A percentile compares a stretch with the other conserved stretches of the same genome.
phyloP scores from a whole-genome alignment of 35 echinoderm and acorn worm species.

The Amphiura filiformis region DNA sequence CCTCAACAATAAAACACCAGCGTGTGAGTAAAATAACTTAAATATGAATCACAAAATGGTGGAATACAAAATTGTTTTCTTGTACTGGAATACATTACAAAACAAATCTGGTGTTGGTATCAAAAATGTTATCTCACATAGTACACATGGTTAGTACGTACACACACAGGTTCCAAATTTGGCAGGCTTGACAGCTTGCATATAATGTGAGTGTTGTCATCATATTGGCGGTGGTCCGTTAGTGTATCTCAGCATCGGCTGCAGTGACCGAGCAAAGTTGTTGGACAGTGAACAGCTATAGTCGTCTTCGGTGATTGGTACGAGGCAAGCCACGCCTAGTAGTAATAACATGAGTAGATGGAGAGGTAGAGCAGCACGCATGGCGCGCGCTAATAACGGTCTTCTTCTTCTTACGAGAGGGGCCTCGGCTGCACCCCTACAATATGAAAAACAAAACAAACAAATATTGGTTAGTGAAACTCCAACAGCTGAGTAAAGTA shows the following conservation, averaged over 20 bases:
- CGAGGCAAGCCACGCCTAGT: conserved; percentile 96
- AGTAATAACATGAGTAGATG: conserved; percentile 95
- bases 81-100: conserved; percentile 12
- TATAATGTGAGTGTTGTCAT: background rate
- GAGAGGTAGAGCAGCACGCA: conserved; percentile 82
- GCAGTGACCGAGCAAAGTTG: conserved; percentile 93
- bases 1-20: background rate
- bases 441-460: background rate
- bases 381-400: conserved; percentile 70
- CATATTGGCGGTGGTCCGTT: conserved; percentile 90
- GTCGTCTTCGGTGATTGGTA: conserved; percentile 94
- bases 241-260: conserved; percentile 91
- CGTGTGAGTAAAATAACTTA: background rate
- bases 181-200: conserved; percentile 1
- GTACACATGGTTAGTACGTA: background rate
- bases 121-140: background rate
- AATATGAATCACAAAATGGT: background rate
- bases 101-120: background rate
- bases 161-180: conserved; percentile 2
- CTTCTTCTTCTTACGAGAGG: conserved; percentile 22
- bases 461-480: no score
- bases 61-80: background rate
- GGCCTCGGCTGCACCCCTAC: conserved; percentile 36
- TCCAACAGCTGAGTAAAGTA: no score
- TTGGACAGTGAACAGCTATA: conserved; percentile 89